Evolutionary conservation across 2,797 vertebrate genomes (phyloP).

Genomic region (Arrhamphus sclerolepis): DNA sequence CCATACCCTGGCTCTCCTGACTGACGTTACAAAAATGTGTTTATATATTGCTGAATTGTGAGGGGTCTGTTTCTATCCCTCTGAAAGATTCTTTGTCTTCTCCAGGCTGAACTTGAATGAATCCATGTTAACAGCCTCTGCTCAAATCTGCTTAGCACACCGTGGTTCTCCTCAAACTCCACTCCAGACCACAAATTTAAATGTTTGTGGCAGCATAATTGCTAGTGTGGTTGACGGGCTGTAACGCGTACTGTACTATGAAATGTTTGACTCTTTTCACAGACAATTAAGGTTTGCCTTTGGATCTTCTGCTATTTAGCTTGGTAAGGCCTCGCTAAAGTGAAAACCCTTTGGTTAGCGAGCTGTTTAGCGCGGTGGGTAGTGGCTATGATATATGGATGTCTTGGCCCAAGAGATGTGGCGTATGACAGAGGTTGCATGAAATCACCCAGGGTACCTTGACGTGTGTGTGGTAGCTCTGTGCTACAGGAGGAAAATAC

Average conservation of each 20-base stretch:
- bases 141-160: constrained; percentile 60
- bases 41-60: constrained; percentile 66
- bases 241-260: constrained; percentile 66
- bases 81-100: constrained; percentile 26
- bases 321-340: constrained; percentile 45
- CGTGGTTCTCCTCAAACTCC: constrained; percentile 50
- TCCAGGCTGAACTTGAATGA: constrained; percentile 33
- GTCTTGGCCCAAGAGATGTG: constrained; percentile 37
- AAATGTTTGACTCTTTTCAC: constrained; percentile 74
- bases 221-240: constrained; percentile 67
- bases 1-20: constrained; percentile 55
- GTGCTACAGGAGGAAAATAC: constrained; percentile 28
- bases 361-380: constrained; percentile 49
- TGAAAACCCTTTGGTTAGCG: constrained; percentile 54
- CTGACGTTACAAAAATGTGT: constrained; percentile 67
- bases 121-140: constrained; percentile 44
- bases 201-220: constrained; percentile 77
- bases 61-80: constrained; percentile 47
- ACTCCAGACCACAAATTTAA: constrained; percentile 75
- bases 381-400: constrained; percentile 43
- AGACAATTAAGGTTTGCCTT: constrained; percentile 70
- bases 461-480: constrained; percentile 50
- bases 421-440: constrained; percentile 48
- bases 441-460: constrained; percentile 49
- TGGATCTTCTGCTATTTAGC: constrained; percentile 62